These are phyloP conservation scores for Heliopora coerulea DNA, from an alignment of 92 coral and sea anemone genomes.

Conservation along the genomic window DNA sequence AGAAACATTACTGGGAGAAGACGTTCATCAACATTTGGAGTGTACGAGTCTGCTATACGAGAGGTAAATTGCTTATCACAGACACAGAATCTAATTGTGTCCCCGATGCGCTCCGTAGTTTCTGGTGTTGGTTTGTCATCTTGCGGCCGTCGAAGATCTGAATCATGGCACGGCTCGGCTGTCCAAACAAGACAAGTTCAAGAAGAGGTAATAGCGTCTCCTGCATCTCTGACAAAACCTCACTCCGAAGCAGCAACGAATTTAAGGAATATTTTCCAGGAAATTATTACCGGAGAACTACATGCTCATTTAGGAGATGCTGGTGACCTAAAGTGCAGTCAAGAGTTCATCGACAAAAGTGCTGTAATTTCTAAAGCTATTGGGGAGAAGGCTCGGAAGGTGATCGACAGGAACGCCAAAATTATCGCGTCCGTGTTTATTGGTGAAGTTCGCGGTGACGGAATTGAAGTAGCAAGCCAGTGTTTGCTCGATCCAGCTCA, in stretches of 20 bases:
- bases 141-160: constrained; percentile 64
- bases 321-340: constrained; percentile 55
- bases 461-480: constrained; percentile 93
- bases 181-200: constrained; percentile 35
- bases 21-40: constrained; percentile 30
- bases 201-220: neutral
- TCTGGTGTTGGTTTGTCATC: constrained; percentile 70
- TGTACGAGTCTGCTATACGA: neutral
- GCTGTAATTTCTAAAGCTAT: constrained; percentile 71
- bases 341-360: constrained; percentile 71
- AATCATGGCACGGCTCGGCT: constrained; percentile 90
- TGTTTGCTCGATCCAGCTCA: constrained; percentile 87
- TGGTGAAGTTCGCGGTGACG: constrained; percentile 95
- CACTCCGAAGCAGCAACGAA: neutral
- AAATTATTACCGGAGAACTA: constrained; percentile 79
- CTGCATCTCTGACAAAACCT: constrained; percentile 16
- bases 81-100: neutral
- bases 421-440: constrained; percentile 80
- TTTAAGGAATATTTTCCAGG: constrained; percentile 59
- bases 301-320: constrained; percentile 49
- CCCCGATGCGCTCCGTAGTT: constrained; percentile 58
- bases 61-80: constrained; percentile 3
- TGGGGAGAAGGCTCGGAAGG: constrained; percentile 61
- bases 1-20: neutral
- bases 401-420: constrained; percentile 62